Evolutionary conservation across 1,140 invertebrate genomes (phyloP).

Genomic region (Harlomillsia oculata): DNA sequence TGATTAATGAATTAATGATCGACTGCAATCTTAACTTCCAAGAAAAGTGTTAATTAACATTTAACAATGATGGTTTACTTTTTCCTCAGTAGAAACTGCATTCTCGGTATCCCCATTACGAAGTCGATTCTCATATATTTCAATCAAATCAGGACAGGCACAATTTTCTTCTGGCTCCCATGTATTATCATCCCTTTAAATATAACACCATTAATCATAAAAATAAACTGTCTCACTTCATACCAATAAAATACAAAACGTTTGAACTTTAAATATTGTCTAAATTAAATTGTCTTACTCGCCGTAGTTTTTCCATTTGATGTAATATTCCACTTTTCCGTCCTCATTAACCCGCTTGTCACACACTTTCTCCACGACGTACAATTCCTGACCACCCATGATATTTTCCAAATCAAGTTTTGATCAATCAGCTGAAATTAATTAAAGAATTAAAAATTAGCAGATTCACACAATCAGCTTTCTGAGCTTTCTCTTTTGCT

Average conservation of each 20-base stretch:
- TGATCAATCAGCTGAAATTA: too few species aligned
- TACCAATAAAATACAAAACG: neutral
- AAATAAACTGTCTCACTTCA: neutral
- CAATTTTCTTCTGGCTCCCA: conserved; percentile 84
- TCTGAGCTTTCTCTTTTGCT: too few species aligned
- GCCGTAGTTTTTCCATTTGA: conserved; percentile 83
- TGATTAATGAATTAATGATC: too few species aligned
- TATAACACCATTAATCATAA: neutral
- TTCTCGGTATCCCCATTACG: too few species aligned
- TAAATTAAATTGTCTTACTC: conserved; percentile 6
- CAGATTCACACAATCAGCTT: too few species aligned
- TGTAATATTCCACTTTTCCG: conserved; percentile 74
- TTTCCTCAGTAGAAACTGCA: too few species aligned
- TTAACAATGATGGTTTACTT: too few species aligned
- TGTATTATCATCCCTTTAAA: conserved; percentile 41
- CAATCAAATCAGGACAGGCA: conserved; percentile 83
- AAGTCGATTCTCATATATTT: conserved; percentile 80
- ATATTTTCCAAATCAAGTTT: too few species aligned
- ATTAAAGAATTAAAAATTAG: too few species aligned
- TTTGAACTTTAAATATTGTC: neutral
- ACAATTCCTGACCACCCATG: too few species aligned
- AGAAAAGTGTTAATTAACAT: too few species aligned
- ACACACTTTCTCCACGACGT: conserved; percentile 80
- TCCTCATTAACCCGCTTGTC: conserved; percentile 60
- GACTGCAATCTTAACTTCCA: too few species aligned